A percentile compares a stretch with the other conserved stretches of the same genome.
Conservation (phyloP, 1,140 invertebrate genomes). For the Tetranychus urticae region DNA sequence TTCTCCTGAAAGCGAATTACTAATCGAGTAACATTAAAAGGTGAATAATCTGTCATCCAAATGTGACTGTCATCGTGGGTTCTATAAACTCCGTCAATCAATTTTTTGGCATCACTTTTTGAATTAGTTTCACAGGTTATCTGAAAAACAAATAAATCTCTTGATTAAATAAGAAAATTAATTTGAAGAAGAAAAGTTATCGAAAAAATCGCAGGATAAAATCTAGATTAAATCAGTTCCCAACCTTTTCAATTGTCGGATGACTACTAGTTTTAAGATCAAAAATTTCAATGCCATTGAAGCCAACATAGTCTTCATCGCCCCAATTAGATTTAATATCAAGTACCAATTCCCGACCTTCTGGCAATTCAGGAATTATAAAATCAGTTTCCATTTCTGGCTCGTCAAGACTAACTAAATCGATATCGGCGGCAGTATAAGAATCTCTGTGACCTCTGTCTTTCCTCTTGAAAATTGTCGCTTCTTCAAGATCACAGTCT, state of each 20-base stretch:
- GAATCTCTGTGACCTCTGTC: neutral
- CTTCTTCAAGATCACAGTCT: neutral
- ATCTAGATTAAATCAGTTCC: neutral
- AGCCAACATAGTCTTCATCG: constrained; percentile 44
- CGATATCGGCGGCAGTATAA: neutral
- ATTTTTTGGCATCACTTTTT: constrained; percentile 20
- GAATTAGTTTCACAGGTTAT: neutral
- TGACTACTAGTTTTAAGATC: constrained; percentile 30
- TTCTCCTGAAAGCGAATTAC: constrained; percentile 31
- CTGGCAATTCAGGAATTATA: constrained; percentile 44
- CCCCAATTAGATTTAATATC: constrained; percentile 53
- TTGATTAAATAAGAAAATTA: no score
- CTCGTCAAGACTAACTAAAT: neutral
- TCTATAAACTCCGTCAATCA: constrained; percentile 41
- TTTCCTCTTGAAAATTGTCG: neutral
- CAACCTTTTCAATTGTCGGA: constrained; percentile 20
- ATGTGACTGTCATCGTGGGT: constrained; percentile 49
- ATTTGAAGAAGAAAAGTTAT: no score
- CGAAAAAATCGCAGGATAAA: no score
- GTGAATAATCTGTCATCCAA: constrained; percentile 39
- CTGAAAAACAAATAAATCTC: neutral
- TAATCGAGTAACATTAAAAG: constrained; percentile 29
- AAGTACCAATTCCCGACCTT: constrained; percentile 35
- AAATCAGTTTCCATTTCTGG: constrained; percentile 15
- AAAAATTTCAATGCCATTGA: constrained; percentile 57